A percentile compares a stretch with the other conserved stretches of the same genome.
phyloP scores from a whole-genome alignment of 2,888 invertebrate species.

The Ectemnius lituratus region DNA sequence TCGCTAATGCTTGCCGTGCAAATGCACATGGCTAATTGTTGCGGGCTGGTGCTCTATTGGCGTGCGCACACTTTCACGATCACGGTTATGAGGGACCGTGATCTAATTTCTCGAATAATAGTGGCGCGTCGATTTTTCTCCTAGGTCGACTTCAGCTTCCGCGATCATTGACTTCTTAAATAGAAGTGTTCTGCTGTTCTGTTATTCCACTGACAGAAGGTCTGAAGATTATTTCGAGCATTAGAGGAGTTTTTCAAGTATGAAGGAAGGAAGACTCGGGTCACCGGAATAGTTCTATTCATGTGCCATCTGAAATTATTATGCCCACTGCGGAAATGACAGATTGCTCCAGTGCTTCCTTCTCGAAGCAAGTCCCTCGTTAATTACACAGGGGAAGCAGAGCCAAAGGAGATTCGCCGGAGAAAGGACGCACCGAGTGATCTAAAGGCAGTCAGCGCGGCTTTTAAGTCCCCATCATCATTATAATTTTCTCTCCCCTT shows the following conservation, averaged over 20 bases:
- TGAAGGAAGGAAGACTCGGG: slow-evolving; percentile 63
- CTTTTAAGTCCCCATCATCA: slow-evolving; percentile 56
- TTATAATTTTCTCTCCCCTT: slow-evolving; percentile 61
- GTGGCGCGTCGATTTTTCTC: slow-evolving; percentile 1
- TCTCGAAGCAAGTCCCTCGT: slow-evolving; percentile 26
- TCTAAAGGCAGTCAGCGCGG: slow-evolving; percentile 24
- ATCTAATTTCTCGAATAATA: not conserved
- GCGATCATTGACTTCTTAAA: not conserved
- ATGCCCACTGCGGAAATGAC: slow-evolving; percentile 29
- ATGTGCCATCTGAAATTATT: slow-evolving; percentile 49
- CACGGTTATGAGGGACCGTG: slow-evolving; percentile 2
- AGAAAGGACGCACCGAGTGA: slow-evolving; percentile 21
- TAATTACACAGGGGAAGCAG: slow-evolving; percentile 33
- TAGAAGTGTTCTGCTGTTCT: not conserved
- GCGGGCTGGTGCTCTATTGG: not conserved
- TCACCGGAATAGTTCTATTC: slow-evolving; percentile 58
- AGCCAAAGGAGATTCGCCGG: slow-evolving; percentile 8
- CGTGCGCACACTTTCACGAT: slow-evolving; percentile 10
- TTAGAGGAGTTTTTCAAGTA: slow-evolving; percentile 63
- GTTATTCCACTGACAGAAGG: not conserved
- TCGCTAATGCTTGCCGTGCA: not conserved
- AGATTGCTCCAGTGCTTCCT: slow-evolving; percentile 53
- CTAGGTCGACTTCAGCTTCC: not conserved
- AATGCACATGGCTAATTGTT: slow-evolving; percentile 1
- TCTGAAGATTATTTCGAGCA: slow-evolving; percentile 16